A percentile compares a stretch with the other conserved stretches of the same genome.
These are phyloP conservation scores for Gnathonemus longibarbis DNA, from an alignment of 2,113 vertebrate genomes.

Conservation along the genomic window DNA sequence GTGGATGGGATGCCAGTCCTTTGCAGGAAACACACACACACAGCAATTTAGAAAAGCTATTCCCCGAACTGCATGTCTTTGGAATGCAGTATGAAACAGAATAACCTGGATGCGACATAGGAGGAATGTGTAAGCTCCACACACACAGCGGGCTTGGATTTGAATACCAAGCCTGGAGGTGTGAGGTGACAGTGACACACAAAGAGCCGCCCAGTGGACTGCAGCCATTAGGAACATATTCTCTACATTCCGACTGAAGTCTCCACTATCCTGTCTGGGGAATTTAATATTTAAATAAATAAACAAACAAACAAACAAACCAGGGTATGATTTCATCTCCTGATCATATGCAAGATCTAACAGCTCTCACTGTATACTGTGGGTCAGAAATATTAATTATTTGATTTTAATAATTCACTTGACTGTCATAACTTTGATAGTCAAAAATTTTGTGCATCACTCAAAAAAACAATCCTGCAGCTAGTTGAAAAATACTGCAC, in stretches of 20 bases:
- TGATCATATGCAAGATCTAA: neutral
- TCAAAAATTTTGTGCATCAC: neutral
- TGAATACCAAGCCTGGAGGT: neutral
- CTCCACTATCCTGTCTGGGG: neutral
- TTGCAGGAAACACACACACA: neutral
- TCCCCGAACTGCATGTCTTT: neutral
- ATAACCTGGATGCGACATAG: neutral
- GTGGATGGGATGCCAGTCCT: neutral
- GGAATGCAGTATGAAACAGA: neutral
- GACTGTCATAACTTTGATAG: neutral
- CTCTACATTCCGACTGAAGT: neutral
- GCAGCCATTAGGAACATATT: neutral
- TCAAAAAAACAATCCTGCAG: neutral
- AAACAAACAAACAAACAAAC: neutral
- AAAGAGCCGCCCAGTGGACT: neutral
- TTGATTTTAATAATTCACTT: neutral
- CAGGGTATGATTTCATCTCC: neutral
- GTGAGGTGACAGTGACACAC: neutral
- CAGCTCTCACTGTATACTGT: neutral
- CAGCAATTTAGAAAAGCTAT: neutral
- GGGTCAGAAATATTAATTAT: neutral
- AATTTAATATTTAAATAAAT: neutral
- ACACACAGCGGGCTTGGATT: neutral
- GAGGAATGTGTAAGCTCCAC: neutral
- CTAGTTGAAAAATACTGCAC: neutral